Base-by-base conservation (phyloP, 2,797 vertebrate species). In the Enteromius thamalakanensis region DNA sequence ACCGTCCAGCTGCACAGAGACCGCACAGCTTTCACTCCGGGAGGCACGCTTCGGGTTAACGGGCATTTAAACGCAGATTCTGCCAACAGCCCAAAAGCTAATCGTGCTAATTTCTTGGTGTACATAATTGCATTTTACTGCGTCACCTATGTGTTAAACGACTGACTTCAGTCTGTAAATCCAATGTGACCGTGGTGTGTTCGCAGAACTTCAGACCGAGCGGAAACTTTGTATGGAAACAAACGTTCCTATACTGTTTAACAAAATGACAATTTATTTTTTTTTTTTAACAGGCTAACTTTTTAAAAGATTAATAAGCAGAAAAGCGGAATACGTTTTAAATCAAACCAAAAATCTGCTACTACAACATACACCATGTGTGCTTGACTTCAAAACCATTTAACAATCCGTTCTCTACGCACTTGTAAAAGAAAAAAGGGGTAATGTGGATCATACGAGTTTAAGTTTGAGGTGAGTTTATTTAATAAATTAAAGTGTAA, bases 181-280 rank as follows among this genome's bases (percentile, higher is more conserved):
- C 55, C 85, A 84, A 88, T 83, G 80, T 85, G 67, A 91, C 89
- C 84, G 81, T 14, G 2, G 32, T 72, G 74, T 58, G n/a, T 17
- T 12, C 0, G 1, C 45, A 0, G 64, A 17, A 29, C 19, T 83
- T 71, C 3, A 11, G 76, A 53, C 81, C 93, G 91, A 71, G 79
- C 15, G n/a, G 92, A 90, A 92, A 89, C 88, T 60, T 3, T 10
- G 32, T 3, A 23, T 17, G 0, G 5, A 9, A 64, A 29, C 2
- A 88, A 86, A 29, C 86, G 92, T 94, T 93, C 92, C 93, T 85
- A 87, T 34, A 6, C 34, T 14, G 12, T 81, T 6, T 11, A 21
- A 32, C 37, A 7, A 32, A 9, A 70, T 9, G 19, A n/a, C 3
- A 7, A 51, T 32, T 40, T 40, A 0, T 10, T 12, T 6, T 0